phyloP scores from a whole-genome alignment of 2,888 invertebrate genomes.

The Poecilobothrus nobilitatus region DNA sequence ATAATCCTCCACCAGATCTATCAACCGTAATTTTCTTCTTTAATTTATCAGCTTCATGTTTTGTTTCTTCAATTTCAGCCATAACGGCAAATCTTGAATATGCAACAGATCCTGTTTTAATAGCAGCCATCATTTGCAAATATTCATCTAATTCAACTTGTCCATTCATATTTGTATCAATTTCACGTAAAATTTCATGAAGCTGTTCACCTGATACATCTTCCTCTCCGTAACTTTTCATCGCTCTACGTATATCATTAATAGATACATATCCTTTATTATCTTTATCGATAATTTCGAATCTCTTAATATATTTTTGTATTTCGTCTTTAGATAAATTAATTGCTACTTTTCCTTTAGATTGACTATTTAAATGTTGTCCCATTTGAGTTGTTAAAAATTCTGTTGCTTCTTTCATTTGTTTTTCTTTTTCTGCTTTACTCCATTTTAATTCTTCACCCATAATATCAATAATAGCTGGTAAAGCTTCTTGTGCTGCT shows the following conservation, averaged over 20 bases:
- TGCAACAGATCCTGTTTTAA: conserved; percentile 91
- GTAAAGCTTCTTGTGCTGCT: conserved; percentile 93
- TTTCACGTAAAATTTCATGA: conserved; percentile 95
- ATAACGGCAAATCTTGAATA: conserved; percentile 92
- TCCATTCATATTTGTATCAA: conserved; percentile 99
- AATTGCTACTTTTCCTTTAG: conserved; percentile 79
- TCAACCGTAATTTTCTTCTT: conserved; percentile 81
- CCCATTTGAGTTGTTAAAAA: conserved; percentile 97
- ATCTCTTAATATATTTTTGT: conserved; percentile 86
- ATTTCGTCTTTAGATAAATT: conserved; percentile 92
- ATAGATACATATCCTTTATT: conserved; percentile 97
- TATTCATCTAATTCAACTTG: conserved; percentile 99
- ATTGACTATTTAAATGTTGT: conserved; percentile 79
- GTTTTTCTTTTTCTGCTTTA: conserved; percentile 65
- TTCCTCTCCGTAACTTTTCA: conserved; percentile 77
- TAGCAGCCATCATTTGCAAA: conserved; percentile 98
- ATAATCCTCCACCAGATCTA: conserved; percentile 91
- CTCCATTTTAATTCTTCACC: conserved; percentile 91
- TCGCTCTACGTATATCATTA: conserved; percentile 89
- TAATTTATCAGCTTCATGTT: conserved; percentile 65
- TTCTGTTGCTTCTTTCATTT: conserved; percentile 69
- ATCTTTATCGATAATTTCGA: conserved; percentile 91
- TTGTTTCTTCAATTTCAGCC: conserved; percentile 83
- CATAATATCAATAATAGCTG: conserved; percentile 89
- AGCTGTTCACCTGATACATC: conserved; percentile 86